phyloP scores from a whole-genome alignment of 2,113 vertebrate species.

The Mohoua ochrocephala region DNA sequence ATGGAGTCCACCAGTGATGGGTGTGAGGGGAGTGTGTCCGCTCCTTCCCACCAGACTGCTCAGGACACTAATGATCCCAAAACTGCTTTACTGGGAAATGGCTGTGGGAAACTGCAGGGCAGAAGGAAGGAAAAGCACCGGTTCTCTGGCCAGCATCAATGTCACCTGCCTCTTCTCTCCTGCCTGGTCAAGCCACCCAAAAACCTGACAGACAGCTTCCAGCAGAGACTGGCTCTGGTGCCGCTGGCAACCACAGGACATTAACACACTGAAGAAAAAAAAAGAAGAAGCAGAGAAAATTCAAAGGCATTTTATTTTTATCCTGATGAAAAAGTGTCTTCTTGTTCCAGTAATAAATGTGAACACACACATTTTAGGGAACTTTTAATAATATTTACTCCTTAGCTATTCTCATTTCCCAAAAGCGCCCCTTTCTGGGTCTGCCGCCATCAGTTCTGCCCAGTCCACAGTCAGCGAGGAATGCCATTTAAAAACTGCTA shows the following conservation, averaged over 20 bases:
- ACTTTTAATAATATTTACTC: not conserved
- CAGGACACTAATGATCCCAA: not conserved
- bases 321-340: not conserved
- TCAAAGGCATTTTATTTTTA: not conserved
- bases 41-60: not conserved
- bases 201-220: not conserved
- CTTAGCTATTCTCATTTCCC: not conserved
- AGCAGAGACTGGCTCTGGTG: not conserved
- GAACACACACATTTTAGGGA: not conserved
- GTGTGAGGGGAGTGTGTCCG: accelerated
- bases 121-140: not conserved
- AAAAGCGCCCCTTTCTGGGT: not conserved
- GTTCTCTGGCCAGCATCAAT: not conserved
- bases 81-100: not conserved
- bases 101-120: not conserved
- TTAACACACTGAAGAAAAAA: not conserved
- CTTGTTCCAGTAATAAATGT: not conserved
- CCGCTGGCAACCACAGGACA: not conserved
- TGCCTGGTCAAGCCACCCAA: not conserved
- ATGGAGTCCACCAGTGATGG: accelerated
- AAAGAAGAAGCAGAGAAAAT: not conserved
- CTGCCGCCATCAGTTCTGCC: not conserved
- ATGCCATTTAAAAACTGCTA: not conserved
- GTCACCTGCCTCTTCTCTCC: not conserved
- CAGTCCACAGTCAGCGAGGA: not conserved